Conservation (phyloP, 2,113 vertebrate genomes). For the Gasterosteus aculeatus region DNA sequence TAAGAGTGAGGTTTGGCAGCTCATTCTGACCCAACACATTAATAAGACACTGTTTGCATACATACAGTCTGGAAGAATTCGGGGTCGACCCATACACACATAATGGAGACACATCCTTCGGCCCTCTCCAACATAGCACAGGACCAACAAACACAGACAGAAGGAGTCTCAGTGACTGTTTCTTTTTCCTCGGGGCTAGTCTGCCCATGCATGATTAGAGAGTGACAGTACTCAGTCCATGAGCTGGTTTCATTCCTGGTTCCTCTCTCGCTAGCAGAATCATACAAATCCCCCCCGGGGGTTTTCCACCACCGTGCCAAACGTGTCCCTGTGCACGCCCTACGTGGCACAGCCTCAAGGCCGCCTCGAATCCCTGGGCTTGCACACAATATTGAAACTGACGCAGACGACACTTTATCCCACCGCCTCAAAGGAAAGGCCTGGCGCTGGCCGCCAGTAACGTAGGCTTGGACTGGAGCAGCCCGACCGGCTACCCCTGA, state of each 20-base stretch:
- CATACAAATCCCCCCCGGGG: constrained; percentile 59
- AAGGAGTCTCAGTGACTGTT: constrained; percentile 40
- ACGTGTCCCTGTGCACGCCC: constrained; percentile 55
- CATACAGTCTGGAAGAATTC: constrained; percentile 1
- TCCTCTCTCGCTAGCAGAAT: constrained; percentile 51
- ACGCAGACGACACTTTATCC: constrained; percentile 58
- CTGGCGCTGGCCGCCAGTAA: constrained; percentile 29
- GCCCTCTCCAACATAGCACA: constrained; percentile 1
- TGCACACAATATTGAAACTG: constrained; percentile 50
- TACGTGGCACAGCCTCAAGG: constrained; percentile 60
- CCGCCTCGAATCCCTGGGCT: constrained; percentile 40
- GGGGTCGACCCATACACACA: constrained; percentile 17
- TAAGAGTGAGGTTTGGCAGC: not conserved
- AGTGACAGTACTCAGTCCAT: constrained; percentile 70
- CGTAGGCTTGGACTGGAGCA: constrained; percentile 19
- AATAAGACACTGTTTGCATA: not conserved
- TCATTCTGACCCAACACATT: not conserved
- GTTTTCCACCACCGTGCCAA: constrained; percentile 63
- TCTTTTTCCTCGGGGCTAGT: constrained; percentile 68
- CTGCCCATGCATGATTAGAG: constrained; percentile 76
- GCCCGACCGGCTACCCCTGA: constrained; percentile 20
- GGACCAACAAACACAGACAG: constrained; percentile 24
- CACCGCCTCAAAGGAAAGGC: constrained; percentile 41
- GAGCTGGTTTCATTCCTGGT: constrained; percentile 65
- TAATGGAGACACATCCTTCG: constrained; percentile 29